Percentiles rank a stretch among this genome's conserved stretches.
These are phyloP conservation scores for Priocnemis perturbator DNA, from an alignment of 2,888 invertebrate species.

Conservation along the genomic window DNA sequence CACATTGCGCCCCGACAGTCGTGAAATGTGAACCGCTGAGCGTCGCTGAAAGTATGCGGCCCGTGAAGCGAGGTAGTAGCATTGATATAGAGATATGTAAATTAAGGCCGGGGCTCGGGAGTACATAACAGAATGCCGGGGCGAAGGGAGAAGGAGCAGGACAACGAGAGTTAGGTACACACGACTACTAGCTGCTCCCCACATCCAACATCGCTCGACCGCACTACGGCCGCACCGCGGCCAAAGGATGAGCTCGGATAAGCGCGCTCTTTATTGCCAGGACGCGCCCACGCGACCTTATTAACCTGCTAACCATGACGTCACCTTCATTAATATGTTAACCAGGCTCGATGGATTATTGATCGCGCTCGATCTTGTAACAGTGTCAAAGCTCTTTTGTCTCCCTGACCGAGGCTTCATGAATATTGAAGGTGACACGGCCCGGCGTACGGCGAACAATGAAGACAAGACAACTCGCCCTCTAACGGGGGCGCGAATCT, in stretches of 20 bases:
- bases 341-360: conserved; percentile 4
- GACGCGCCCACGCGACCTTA: conserved; percentile 58
- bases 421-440: conserved; percentile 12
- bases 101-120: conserved; percentile 48
- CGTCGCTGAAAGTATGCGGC: conserved; percentile 51
- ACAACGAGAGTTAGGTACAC: too few relatives aligned
- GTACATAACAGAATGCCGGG: conserved; percentile 41
- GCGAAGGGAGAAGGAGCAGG: conserved; percentile 13
- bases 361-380: background rate
- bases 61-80: conserved; percentile 54
- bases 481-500: conserved; percentile 19
- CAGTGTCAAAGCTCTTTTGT: too few relatives aligned
- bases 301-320: conserved; percentile 58
- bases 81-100: conserved; percentile 66
- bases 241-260: conserved; percentile 54
- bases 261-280: conserved; percentile 54
- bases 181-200: conserved; percentile 37
- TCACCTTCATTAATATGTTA: conserved; percentile 48
- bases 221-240: conserved; percentile 28
- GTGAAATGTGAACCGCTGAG: conserved; percentile 57
- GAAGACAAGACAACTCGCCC: conserved; percentile 29
- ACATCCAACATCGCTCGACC: conserved; percentile 13
- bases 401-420: conserved; percentile 29
- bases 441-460: too few relatives aligned
- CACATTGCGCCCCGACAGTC: conserved; percentile 25